phyloP scores from a whole-genome alignment of 2,888 invertebrate species.

The Dolomedes plantarius region DNA sequence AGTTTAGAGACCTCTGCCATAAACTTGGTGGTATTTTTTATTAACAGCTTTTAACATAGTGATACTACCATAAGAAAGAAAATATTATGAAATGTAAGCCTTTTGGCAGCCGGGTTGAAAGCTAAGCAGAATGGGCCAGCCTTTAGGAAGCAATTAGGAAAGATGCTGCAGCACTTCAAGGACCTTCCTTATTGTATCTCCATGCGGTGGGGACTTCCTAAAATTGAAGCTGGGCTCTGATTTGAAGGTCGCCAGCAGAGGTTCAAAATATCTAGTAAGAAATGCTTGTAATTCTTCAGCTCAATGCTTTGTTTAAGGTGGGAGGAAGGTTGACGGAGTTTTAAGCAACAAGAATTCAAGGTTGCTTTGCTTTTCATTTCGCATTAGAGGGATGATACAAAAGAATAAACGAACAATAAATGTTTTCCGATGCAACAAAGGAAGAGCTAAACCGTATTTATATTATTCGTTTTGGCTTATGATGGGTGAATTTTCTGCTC shows the following conservation, averaged over 20 bases:
- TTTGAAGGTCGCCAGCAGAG: constrained; percentile 6
- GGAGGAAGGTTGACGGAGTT: not conserved
- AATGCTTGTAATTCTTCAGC: not conserved
- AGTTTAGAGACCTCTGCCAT: not conserved
- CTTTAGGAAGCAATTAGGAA: constrained; percentile 47
- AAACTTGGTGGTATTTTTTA: not conserved
- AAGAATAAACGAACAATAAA: no score
- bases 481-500: no score
- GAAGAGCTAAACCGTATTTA: no score
- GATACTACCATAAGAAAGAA: not conserved
- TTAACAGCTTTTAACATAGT: not conserved
- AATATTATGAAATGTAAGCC: constrained; percentile 40
- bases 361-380: no score
- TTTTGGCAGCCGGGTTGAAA: constrained; percentile 27
- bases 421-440: no score
- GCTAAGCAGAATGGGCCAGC: constrained; percentile 35
- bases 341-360: no score
- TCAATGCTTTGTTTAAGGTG: not conserved
- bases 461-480: no score
- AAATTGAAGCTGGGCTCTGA: constrained; percentile 5
- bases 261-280: constrained; percentile 21
- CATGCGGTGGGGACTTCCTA: constrained; percentile 8
- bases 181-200: constrained; percentile 50
- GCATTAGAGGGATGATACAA: no score
- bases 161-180: constrained; percentile 33